A percentile compares a stretch with the other conserved stretches of the same genome.
phyloP scores from a whole-genome alignment of 2,797 vertebrate species.

The Apodemus agrarius region DNA sequence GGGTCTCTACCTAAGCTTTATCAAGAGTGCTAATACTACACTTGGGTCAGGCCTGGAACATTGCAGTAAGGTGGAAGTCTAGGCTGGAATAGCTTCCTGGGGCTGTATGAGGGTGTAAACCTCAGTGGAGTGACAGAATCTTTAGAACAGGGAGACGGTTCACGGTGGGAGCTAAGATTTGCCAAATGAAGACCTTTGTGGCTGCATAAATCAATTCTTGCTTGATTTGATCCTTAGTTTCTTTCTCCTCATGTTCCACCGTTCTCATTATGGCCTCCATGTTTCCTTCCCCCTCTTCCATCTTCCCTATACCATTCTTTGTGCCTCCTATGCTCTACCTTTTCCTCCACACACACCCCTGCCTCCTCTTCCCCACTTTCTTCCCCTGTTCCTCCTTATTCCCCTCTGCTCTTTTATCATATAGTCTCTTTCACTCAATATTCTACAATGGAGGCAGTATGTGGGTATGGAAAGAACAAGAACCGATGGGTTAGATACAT shows the following conservation, averaged over 20 bases:
- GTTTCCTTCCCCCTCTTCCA: not conserved
- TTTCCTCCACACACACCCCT: not conserved
- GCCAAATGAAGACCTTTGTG: not conserved
- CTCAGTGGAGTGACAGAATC: not conserved
- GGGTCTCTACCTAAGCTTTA: not conserved
- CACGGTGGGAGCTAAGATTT: rapidly evolving
- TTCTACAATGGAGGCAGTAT: not conserved
- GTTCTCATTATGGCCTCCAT: not conserved
- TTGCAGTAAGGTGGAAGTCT: not conserved
- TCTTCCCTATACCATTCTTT: not conserved
- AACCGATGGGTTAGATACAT: not conserved
- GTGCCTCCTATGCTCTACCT: not conserved
- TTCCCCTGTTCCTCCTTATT: not conserved
- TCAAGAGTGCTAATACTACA: not conserved
- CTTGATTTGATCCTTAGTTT: not conserved
- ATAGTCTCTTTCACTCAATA: not conserved
- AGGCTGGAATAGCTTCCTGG: not conserved
- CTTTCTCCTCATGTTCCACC: not conserved
- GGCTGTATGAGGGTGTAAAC: not conserved
- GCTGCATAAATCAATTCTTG: not conserved
- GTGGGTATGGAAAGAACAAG: not conserved
- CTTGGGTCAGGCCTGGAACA: not conserved
- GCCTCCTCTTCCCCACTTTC: not conserved
- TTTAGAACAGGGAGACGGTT: not conserved
- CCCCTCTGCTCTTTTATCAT: not conserved